Evolutionary conservation across 2,797 vertebrate species (phyloP), one percentile per base, ranked within the genome.

Genomic region (Schizothorax lantsangensis): DNA sequence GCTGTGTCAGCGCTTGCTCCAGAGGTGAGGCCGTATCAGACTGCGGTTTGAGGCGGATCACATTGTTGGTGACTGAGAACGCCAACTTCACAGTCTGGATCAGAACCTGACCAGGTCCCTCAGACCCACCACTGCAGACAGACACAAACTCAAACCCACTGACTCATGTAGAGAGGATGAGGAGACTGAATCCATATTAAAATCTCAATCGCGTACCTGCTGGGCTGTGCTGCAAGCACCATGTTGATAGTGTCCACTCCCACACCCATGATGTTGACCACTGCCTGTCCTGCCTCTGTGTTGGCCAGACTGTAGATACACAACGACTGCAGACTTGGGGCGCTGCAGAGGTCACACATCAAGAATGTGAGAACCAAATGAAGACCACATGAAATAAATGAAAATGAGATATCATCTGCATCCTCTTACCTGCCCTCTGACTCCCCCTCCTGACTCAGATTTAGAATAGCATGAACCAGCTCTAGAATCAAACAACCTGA

Each of bases 21-120:
- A 99, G 90, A 0, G 98, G 98, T 0, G 98, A 99, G 33, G 97
- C 96, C 0, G 95, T 95, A 0, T 96, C 97, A 0, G 97, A 97
- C 0, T 96, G 96, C 0, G 97, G 97, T 87, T 99, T 99, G 92
- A 99, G 93, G 1, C 98, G 95, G 92, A 99, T 98, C 57, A 98
- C 97, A 1, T 99, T 99, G 90, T 99, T 99, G 89, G 97, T 98
- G 81, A 99, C 95, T 0, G 98, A 99, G 92, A 99, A 99, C 0
- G 98, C 98, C 94, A 99, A 92, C 90, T 99, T 99, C 45, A 99
- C 97, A 0, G 97, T 99, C 94, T 99, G 98, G 91, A 99, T 99
- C 57, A 99, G 96, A 90, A 99, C 96, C 88, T 98, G 98, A 49
- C 98, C 98, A 2, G 98, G 97, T 82, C 97, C 97, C 79, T 98